Base-by-base conservation (phyloP, 2,113 vertebrate genomes). In the Nothocercus nigrocapillus region DNA sequence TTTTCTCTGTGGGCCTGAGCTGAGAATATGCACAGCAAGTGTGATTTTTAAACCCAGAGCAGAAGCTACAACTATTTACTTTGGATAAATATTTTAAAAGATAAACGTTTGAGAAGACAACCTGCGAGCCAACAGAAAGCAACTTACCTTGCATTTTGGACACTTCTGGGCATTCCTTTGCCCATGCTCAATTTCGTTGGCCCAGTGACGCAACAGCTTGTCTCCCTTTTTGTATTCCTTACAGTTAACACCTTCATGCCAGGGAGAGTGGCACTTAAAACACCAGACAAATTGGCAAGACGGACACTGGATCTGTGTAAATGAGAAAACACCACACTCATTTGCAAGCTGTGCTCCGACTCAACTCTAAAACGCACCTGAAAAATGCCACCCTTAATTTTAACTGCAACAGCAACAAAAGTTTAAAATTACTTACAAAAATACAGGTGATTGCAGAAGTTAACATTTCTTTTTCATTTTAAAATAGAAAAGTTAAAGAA, bases 91-190 rank as follows among this genome's bases (percentile, higher is more conserved):
- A 54, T 42, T 81, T 59, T 49, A 49, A 49, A 22, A 49, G 24
- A 49, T 24, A 49, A 22, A 49, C 21, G 13, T 36, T 40, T 53
- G 30, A 81, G 77, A 72, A 49, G 64, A 75, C 86, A 38, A 92
- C 40, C 51, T 80, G 66, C 42, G 66, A 70, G 19, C 28, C 62
- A 63, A 74, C 19, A 85, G 49, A 88, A 34, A 36, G 44, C 40
- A 78, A 27, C 98, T 98, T 86, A 99, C 99, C 99, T 99, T 99
- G 98, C 99, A 99, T 93, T 98, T 98, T 28, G 99, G 99, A 97
- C 99, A 99, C 93, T 99, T 99, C 97, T 99, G 99, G 81, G 99
- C 99, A 67, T 99, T 99, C 92, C 99, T 98, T 96, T 99, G 99
- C n/a, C 99, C 99, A 2, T 99, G 99, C 88, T 99, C 99, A 14